Evolutionary conservation across 2,113 vertebrate species (phyloP), one percentile per base, ranked within the genome.

Genomic region (Myotis yumanensis): DNA sequence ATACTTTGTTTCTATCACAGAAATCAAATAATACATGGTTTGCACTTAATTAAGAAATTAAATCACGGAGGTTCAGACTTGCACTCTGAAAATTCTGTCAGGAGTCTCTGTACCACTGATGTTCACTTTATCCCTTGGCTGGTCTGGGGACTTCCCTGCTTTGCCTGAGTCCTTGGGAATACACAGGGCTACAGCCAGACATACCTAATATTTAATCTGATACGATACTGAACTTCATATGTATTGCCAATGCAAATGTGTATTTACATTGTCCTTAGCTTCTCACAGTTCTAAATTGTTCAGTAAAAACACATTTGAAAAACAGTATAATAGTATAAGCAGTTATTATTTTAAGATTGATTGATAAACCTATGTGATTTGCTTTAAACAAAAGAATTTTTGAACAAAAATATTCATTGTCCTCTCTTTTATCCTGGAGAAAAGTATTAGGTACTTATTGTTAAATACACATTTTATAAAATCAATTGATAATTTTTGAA

Each of bases 331-430:
- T 68, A 48, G 64, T 43, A 93, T 46, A 91, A 79, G 85, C 54
- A 97, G 66, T 76, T 90, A 81, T 97, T 96, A 95, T 59, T 82
- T 94, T 83, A 92, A 94, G 54, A 97, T 90, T 97, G 96, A 97
- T 94, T 97, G 96, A 98, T 97, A 96, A 97, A 97, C 93, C 76
- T 93, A 80, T 11, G 62, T 43, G 64, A 28, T 96, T 97, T 92
- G 37, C 52, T 92, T 96, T 93, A 95, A 95, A 96, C 46, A 97
- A 94, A 84, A 94, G 32, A 66, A 28, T 95, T 82, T 94, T 95
- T 73, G 85, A 86, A 96, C 64, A 72, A 17, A 96, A 97, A 92
- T 88, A 48, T 52, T 4, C 7, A 91, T 95, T 95, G 1, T 94
- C 94, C 35, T 75, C 66, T 94, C 5, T 66, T 95, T 97, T 91